A percentile compares a stretch with the other conserved stretches of the same genome.
Conservation (phyloP, 2,888 invertebrate species). For the Tineola bisselliella region DNA sequence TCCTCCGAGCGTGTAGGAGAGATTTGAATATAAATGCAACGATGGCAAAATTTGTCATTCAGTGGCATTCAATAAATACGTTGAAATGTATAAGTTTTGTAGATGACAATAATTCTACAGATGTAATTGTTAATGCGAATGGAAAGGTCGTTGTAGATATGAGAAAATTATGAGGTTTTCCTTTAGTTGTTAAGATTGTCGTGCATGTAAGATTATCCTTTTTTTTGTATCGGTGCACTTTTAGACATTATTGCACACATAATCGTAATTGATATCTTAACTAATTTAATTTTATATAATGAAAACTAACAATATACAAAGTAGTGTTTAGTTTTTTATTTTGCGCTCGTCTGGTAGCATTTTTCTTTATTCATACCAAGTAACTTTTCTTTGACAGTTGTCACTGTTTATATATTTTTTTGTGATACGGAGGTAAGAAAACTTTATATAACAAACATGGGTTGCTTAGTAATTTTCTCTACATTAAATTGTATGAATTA, state of each 20-base stretch:
- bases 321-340: not conserved
- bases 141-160: too few relatives aligned
- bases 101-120: too few relatives aligned
- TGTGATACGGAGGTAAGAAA: not conserved
- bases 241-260: not conserved
- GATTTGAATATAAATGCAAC: too few relatives aligned
- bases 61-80: not conserved
- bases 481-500: too few relatives aligned
- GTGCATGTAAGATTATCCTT: not conserved
- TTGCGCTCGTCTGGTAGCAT: not conserved
- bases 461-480: not conserved
- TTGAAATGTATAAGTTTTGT: too few relatives aligned
- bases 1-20: too few relatives aligned
- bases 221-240: not conserved
- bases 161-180: not conserved
- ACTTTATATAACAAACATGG: not conserved
- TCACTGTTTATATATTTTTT: not conserved
- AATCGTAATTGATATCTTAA: conserved; percentile 14
- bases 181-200: not conserved
- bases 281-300: not conserved
- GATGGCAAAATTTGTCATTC: not conserved
- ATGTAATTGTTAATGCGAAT: too few relatives aligned
- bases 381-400: not conserved
- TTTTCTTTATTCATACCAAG: not conserved
- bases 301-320: not conserved